Conservation (phyloP, 2,797 vertebrate genomes). For the Kryptolebias ocellatus region DNA sequence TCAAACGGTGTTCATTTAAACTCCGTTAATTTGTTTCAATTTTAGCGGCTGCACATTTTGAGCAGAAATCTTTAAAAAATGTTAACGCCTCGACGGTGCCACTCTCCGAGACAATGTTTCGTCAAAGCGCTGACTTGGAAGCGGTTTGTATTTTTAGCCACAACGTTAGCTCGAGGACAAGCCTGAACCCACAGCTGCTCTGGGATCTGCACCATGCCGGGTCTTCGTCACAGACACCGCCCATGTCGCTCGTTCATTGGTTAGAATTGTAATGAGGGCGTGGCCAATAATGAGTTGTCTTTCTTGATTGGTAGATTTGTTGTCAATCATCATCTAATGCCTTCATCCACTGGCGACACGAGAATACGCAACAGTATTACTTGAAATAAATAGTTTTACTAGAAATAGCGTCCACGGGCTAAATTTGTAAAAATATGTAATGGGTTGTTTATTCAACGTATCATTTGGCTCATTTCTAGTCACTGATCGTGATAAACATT, state of each 20-base stretch:
- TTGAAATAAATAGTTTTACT: too few relatives aligned
- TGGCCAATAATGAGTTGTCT: background rate
- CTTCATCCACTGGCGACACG: background rate
- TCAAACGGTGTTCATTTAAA: background rate
- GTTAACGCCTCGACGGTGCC: conserved; percentile 54
- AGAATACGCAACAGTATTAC: conserved; percentile 11
- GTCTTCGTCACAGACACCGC: background rate
- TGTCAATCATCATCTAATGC: conserved; percentile 32
- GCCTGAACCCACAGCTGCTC: conserved; percentile 36
- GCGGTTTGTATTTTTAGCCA: conserved; percentile 39
- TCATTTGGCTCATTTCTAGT: background rate
- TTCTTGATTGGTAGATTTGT: conserved; percentile 24
- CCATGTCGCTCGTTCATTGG: conserved; percentile 55
- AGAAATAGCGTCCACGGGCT: too few relatives aligned
- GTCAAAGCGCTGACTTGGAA: conserved; percentile 51
- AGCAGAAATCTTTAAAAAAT: conserved; percentile 61
- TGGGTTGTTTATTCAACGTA: background rate
- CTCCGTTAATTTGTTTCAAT: conserved; percentile 33
- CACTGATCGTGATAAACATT: too few relatives aligned
- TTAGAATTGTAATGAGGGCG: conserved; percentile 19
- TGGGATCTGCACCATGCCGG: conserved; percentile 33
- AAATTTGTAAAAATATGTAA: background rate
- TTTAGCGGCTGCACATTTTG: background rate
- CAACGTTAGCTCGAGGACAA: rapidly evolving
- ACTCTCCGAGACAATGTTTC: conserved; percentile 44